Evolutionary conservation across 1,140 invertebrate genomes (phyloP).

Genomic region (Mycetomoellerius zeteki): DNA sequence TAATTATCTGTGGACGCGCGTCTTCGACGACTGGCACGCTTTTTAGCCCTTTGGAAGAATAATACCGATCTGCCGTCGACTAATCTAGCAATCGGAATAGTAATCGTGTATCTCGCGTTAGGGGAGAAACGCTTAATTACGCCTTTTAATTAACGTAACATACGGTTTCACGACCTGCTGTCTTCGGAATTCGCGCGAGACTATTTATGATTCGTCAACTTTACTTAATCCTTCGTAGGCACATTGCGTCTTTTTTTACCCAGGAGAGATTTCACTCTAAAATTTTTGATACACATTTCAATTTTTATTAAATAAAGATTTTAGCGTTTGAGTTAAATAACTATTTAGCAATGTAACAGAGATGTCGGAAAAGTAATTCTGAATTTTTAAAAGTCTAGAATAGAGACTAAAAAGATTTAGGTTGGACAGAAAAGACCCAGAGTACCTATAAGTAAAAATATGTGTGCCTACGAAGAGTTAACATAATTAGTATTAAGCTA

Average conservation of each 20-base stretch:
- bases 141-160: neutral
- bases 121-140: neutral
- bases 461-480: no score
- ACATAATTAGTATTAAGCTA: neutral
- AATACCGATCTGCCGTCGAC: neutral
- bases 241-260: no score
- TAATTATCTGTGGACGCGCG: slow-evolving; percentile 31
- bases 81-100: neutral
- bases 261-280: no score
- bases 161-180: neutral
- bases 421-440: no score
- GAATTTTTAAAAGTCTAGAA: no score
- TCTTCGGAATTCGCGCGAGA: neutral
- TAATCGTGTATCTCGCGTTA: neutral
- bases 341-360: no score
- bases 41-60: neutral
- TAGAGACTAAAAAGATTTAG: no score
- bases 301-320: no score
- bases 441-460: no score
- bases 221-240: neutral
- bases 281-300: no score
- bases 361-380: no score
- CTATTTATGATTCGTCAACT: neutral
- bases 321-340: no score
- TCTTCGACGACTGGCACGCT: neutral